Evolutionary conservation across 92 coral and sea anemone genomes (phyloP).

Genomic region (Porites cylindrica): DNA sequence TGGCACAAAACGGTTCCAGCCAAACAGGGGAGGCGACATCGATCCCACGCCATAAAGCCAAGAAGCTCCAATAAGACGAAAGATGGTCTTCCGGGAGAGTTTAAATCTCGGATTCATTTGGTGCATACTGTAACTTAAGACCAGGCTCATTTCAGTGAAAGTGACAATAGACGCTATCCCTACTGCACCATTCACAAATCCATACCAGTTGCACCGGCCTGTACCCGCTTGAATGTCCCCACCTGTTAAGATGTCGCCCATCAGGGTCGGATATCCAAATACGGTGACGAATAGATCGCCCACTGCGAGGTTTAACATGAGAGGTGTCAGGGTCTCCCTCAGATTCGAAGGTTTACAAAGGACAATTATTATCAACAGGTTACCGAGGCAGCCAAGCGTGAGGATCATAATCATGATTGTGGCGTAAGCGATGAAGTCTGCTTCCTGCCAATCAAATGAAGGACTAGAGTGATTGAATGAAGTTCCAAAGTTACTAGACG

Average conservation of each 20-base stretch:
- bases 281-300: constrained; percentile 54
- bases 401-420: constrained; percentile 42
- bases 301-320: constrained; percentile 53
- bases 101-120: constrained; percentile 50
- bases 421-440: constrained; percentile 25
- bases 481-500: neutral
- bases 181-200: constrained; percentile 56
- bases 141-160: constrained; percentile 51
- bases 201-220: constrained; percentile 60
- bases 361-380: constrained; percentile 48
- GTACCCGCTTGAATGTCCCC: neutral
- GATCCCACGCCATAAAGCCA: constrained; percentile 54
- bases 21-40: constrained; percentile 58
- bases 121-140: constrained; percentile 33
- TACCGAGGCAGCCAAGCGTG: constrained; percentile 60
- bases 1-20: constrained; percentile 58
- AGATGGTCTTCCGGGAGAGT: neutral
- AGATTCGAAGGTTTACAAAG: constrained; percentile 55
- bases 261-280: constrained; percentile 64
- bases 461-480: neutral
- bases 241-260: constrained; percentile 33
- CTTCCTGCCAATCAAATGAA: constrained; percentile 18
- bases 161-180: constrained; percentile 67
- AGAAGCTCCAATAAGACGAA: constrained; percentile 29
- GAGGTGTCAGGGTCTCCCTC: constrained; percentile 57